Evolutionary conservation across 2,113 vertebrate genomes (phyloP), one percentile per base, ranked within the genome.

Genomic region (Aspiorhynchus laticeps): DNA sequence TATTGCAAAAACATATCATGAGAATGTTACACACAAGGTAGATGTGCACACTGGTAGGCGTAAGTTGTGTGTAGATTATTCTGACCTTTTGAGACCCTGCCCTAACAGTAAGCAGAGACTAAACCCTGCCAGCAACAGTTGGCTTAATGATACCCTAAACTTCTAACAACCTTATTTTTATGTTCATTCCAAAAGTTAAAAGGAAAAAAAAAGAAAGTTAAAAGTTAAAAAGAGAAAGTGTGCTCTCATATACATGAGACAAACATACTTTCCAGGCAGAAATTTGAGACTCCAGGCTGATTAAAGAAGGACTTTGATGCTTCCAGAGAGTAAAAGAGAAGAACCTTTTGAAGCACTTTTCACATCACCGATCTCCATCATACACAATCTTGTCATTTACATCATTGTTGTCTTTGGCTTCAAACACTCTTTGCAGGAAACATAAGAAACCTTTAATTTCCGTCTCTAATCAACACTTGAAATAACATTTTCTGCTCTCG

Each of bases 321-420:
- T 69, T 78, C 61, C 61, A n/a, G 19, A 79, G 43, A 61, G 53
- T 79, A 82, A 61, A 79, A 69, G 36, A 61, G 38, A 48, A 26
- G 38, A 85, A 85, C 65, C 65, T 56, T 83, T 65, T 71, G 61
- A 80, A 79, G 48, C 48, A 38, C 33, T 88, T 83, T 78, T 83
- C 48, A 61, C 46, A 73, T 78, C 21, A 41, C 19, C 38, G 24
- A 51, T 83, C n/a, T 41, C 15, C 65, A 81, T 80, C 76, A 56
- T 59, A 28, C 21, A 38, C 21, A 17, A 26, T 61, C 21, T 41
- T 41, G 36, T 14, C 46, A 71, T 51, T 80, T 79, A 73, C 28
- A 67, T 41, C n/a, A 46, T 69, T 26, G n/a, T 71, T 81, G 76
- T 74, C 43, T 83, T 83, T 12, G 24, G 38, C 11, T 71, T 78